Percentiles rank a stretch among this genome's conserved stretches.
These are phyloP conservation scores for Chymomyza procnemis DNA, from an alignment of 2,888 invertebrate genomes.

Conservation along the genomic window DNA sequence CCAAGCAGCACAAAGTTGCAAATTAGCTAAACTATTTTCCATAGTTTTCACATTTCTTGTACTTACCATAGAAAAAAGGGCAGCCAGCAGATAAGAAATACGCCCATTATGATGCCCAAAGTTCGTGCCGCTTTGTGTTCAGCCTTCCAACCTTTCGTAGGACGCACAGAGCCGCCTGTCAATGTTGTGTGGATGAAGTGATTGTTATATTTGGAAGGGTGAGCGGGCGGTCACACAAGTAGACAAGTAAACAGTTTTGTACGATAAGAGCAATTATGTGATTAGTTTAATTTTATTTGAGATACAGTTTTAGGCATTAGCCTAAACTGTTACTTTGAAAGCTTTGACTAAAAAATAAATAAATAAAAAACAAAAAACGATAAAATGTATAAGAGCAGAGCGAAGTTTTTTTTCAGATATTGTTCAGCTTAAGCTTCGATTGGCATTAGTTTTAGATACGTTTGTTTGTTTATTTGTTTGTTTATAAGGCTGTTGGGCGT, in stretches of 20 bases:
- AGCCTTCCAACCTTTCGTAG: slow-evolving; percentile 90
- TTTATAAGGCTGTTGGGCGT: slow-evolving; percentile 8
- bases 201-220: slow-evolving; percentile 10
- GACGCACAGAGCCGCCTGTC: slow-evolving; percentile 81
- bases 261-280: slow-evolving; percentile 35
- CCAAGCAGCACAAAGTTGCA: background rate
- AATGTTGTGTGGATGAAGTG: background rate
- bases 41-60: slow-evolving; percentile 9
- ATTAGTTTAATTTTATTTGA: slow-evolving; percentile 21
- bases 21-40: background rate
- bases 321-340: slow-evolving; percentile 10
- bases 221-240: slow-evolving; percentile 32
- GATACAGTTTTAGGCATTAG: background rate
- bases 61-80: slow-evolving; percentile 97
- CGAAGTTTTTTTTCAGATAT: background rate
- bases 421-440: background rate
- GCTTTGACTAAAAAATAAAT: background rate
- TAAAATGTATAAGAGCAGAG: slow-evolving; percentile 2
- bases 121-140: slow-evolving; percentile 97
- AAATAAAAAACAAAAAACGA: no score
- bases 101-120: slow-evolving; percentile 97
- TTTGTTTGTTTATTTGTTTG: slow-evolving; percentile 2
- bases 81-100: slow-evolving; percentile 95
- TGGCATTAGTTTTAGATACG: background rate
- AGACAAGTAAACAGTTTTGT: background rate